Conservation (phyloP, 2,797 vertebrate species). For the Peromyscus eremicus region DNA sequence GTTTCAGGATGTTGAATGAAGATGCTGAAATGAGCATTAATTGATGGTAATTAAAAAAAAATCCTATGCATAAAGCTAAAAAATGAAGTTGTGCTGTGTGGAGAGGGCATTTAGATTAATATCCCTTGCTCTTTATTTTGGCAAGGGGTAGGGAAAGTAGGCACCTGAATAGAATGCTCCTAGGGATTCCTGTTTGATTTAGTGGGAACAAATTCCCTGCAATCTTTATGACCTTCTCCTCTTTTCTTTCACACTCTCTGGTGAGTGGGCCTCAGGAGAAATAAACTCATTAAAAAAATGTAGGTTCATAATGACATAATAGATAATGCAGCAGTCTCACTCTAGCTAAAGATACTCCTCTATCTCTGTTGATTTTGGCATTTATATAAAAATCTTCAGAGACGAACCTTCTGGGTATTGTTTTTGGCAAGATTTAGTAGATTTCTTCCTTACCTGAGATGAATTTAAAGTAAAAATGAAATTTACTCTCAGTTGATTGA, state of each 20-base stretch:
- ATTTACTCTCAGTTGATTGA: slow-evolving; percentile 4
- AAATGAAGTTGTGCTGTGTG: background rate
- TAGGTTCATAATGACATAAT: slow-evolving; percentile 87
- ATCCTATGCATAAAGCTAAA: background rate
- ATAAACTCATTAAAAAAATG: slow-evolving; percentile 85
- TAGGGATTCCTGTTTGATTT: slow-evolving; percentile 20
- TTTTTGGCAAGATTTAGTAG: slow-evolving; percentile 73
- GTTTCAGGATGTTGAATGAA: slow-evolving; percentile 49
- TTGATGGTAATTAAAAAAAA: slow-evolving; percentile 6
- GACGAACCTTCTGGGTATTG: slow-evolving; percentile 61
- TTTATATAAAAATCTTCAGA: slow-evolving; percentile 80
- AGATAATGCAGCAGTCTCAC: slow-evolving; percentile 86
- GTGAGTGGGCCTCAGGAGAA: slow-evolving; percentile 82
- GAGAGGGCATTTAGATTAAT: background rate
- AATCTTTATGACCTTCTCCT: slow-evolving; percentile 63
- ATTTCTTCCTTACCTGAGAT: slow-evolving; percentile 70
- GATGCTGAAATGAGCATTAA: background rate
- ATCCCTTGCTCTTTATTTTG: slow-evolving; percentile 29
- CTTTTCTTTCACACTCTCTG: slow-evolving; percentile 71
- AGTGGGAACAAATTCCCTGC: background rate
- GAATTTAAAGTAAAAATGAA: slow-evolving; percentile 62
- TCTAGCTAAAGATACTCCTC: slow-evolving; percentile 72
- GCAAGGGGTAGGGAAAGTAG: background rate
- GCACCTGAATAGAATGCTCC: background rate
- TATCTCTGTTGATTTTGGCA: slow-evolving; percentile 78